These are phyloP conservation scores for Drosophila dives DNA, from an alignment of 2,888 invertebrate genomes.

Conservation along the genomic window DNA sequence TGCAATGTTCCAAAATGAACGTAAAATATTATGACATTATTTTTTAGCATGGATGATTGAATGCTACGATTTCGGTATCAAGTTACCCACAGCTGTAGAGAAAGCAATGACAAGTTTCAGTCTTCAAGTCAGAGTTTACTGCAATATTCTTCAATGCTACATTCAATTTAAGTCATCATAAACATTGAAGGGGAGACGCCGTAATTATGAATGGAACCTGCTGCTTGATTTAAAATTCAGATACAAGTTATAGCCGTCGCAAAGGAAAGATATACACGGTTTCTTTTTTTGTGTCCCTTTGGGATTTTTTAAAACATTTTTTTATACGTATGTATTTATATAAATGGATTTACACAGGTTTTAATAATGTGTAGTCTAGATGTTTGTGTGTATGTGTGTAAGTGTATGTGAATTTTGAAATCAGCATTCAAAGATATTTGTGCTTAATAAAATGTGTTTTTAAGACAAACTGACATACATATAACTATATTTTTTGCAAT, in stretches of 20 bases:
- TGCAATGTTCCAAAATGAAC: not conserved
- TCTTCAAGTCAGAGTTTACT: not conserved
- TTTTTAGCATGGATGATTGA: not conserved
- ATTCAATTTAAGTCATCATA: not conserved
- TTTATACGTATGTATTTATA: slow-evolving; percentile 65
- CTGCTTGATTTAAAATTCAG: not conserved
- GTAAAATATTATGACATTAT: not conserved
- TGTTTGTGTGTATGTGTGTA: slow-evolving; percentile 25
- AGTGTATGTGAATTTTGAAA: slow-evolving; percentile 33
- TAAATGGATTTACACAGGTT: slow-evolving; percentile 69
- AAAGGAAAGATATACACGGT: slow-evolving; percentile 6
- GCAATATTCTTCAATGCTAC: not conserved
- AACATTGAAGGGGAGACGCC: not conserved
- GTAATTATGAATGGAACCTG: not conserved
- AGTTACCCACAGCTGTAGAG: not conserved
- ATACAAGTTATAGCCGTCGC: not conserved
- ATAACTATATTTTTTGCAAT: slow-evolving; percentile 42
- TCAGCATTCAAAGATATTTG: slow-evolving; percentile 53
- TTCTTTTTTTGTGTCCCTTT: slow-evolving; percentile 76
- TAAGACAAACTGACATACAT: slow-evolving; percentile 50
- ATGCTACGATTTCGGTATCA: not conserved
- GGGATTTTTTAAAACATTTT: slow-evolving; percentile 76
- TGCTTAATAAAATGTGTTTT: slow-evolving; percentile 55
- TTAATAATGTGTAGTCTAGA: slow-evolving; percentile 42
- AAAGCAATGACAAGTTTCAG: not conserved